Base-by-base conservation (phyloP, 2,888 invertebrate genomes). In the Amphipyra berbera region DNA sequence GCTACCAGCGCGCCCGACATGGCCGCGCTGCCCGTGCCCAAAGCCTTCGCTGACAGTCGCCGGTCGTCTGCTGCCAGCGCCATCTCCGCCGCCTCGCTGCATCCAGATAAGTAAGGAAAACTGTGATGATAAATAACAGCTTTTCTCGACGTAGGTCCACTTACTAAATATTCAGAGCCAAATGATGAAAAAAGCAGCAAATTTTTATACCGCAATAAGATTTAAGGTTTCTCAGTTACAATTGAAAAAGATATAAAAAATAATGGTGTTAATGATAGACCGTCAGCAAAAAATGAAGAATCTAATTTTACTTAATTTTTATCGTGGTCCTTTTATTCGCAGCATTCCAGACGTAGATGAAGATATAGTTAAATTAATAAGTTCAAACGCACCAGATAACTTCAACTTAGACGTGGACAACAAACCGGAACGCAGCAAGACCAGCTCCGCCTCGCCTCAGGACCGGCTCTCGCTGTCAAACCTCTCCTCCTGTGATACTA, bases 11-110 rank as follows among this genome's bases (percentile, higher is more conserved):
- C 79, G 44, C 33, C 71, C 13, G 82, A 85, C 41, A 81, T 80
- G 71, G 76, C 83, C 5, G 79, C 76, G 33, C 91, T 98, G 69
- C 98, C 98, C 0, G 90, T 90, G 55, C 98, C 98, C 7, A 96
- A 96, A 35, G 97, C 97, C 79, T 98, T 98, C 88, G 98, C 98
- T 2, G 98, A 98, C 82, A 96, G 96, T 71, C 97, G 97, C 71
- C 95, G 97, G 42, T 96, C 97, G 12, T 96, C 97, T 9, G 96
- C 95, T 33, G 93, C 94, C 6, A 95, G 95, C 14, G 95, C 95
- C 6, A 83, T 94, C 4, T 93, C 94, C n/a, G 91, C 93, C 12
- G 81, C 91, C 35, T 93, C 94, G 37, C 85, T 94, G 83, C 91
- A 94, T 68, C 91, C 92, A 37, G 94, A 95, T 50, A 90, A 93